Evolutionary conservation across 2,113 vertebrate genomes (phyloP).

Genomic region (Crypturellus undulatus): DNA sequence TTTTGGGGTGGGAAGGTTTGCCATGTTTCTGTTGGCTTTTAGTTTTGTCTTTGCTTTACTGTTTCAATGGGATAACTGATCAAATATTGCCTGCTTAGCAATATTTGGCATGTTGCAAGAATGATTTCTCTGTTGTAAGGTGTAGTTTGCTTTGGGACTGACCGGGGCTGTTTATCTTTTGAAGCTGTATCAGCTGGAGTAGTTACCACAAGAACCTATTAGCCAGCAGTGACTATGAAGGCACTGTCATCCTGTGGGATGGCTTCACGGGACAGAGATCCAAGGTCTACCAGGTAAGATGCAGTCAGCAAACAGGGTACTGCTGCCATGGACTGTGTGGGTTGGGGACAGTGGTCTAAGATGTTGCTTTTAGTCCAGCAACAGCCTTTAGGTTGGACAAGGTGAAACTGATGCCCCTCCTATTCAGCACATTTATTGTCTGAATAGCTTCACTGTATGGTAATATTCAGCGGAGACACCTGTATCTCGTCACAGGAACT

Average conservation of each 20-base stretch:
- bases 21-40: not conserved
- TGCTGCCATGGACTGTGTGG: rapidly evolving
- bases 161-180: not conserved
- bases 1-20: not conserved
- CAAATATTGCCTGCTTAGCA: not conserved
- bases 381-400: rapidly evolving
- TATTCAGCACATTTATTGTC: not conserved
- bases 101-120: not conserved
- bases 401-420: not conserved
- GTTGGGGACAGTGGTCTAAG: not conserved
- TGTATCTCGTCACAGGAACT: not conserved
- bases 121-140: not conserved
- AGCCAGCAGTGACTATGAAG: constrained; percentile 99
- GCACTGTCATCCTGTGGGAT: constrained; percentile 98
- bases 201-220: constrained; percentile 99
- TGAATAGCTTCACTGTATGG: not conserved
- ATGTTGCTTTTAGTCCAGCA: not conserved
- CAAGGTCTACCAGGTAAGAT: constrained; percentile 96
- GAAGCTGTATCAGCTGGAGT: constrained; percentile 99
- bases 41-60: not conserved
- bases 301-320: not conserved
- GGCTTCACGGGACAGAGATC: constrained; percentile 97
- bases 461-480: not conserved
- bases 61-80: not conserved
- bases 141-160: not conserved